These are phyloP conservation scores for Anthopleura xanthogrammica DNA, from an alignment of 92 coral and sea anemone species.

Conservation along the genomic window DNA sequence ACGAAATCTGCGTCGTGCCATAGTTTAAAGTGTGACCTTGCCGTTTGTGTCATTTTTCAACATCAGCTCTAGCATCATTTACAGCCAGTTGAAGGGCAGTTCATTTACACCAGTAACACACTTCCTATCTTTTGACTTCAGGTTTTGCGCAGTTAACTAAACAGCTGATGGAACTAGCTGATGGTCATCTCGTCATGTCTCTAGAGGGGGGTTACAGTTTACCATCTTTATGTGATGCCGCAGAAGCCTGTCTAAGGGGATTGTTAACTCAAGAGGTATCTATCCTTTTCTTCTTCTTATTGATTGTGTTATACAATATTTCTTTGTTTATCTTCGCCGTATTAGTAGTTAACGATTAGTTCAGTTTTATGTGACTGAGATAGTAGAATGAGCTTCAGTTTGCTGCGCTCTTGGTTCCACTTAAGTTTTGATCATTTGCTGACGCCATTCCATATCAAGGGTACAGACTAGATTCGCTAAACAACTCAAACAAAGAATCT, in stretches of 20 bases:
- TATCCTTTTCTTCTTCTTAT: not conserved
- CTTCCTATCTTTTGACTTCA: constrained; percentile 12
- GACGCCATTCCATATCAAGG: no score
- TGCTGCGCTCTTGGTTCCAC: no score
- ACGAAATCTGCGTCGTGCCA: no score
- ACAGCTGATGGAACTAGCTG: constrained; percentile 93
- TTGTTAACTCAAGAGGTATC: constrained; percentile 81
- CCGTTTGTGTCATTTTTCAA: no score
- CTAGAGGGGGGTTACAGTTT: constrained; percentile 97
- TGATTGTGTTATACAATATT: no score
- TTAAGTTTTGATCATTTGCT: no score
- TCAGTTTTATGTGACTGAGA: no score
- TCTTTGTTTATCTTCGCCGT: not conserved
- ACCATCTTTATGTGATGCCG: constrained; percentile 93
- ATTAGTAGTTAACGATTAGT: not conserved
- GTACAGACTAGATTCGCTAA: no score
- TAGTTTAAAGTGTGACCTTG: no score
- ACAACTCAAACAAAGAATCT: no score
- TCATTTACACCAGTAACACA: not conserved
- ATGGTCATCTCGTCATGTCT: constrained; percentile 89
- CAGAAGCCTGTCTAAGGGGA: constrained; percentile 93
- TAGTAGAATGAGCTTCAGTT: no score
- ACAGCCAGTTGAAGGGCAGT: not conserved
- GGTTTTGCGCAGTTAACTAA: constrained; percentile 96
- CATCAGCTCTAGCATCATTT: no score